Base-by-base conservation (phyloP, 2,113 vertebrate genomes). In the Hemicordylus capensis region DNA sequence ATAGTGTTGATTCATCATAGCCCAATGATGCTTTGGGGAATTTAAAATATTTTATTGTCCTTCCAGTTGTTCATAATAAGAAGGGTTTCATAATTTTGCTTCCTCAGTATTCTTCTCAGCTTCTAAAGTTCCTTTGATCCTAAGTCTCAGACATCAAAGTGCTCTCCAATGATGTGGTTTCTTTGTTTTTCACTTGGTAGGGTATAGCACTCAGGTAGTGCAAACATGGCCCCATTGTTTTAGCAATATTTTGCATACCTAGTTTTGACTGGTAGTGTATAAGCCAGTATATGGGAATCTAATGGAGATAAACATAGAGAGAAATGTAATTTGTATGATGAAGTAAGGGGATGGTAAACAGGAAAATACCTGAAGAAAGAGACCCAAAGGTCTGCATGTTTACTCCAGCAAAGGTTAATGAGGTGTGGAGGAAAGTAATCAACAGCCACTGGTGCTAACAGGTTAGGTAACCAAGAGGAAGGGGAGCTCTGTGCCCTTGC, bases 1-100 rank as follows among this genome's bases (percentile, higher is more conserved):
- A 31, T 84, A 56, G 80, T 89, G 79, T 91, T 86, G 56, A 90
- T 91, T 88, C 88, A 87, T 88, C 39, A 12, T 84, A 85, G 69
- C 83, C 80, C 85, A n/a, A 76, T 0, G 82, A 89, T 91, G 31
- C 84, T 91, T 88, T 59, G 81, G 56, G 86, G 44, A 84, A 3
- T 90, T 89, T 88, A 34, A 76, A 31, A 85, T 1, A 1, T 76
- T 91, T 81, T 87, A 70, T 85, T 86, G 15, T 76, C 85, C 44
- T 89, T 61, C 39, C 66, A 0, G 12, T 59, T 79, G 76, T 88
- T 88, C 37, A 61, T 63, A 79, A 82, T 69, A 39, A 67, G 58
- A 85, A 58, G 26, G 76, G 51, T 34, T 42, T 31, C 20, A 72
- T 48, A 51, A 75, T 89, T 44, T 86, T 73, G 28, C n/a, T 80